A percentile compares a stretch with the other conserved stretches of the same genome.
phyloP scores from a whole-genome alignment of 1,140 invertebrate genomes.

The Coenobita brevimanus region DNA sequence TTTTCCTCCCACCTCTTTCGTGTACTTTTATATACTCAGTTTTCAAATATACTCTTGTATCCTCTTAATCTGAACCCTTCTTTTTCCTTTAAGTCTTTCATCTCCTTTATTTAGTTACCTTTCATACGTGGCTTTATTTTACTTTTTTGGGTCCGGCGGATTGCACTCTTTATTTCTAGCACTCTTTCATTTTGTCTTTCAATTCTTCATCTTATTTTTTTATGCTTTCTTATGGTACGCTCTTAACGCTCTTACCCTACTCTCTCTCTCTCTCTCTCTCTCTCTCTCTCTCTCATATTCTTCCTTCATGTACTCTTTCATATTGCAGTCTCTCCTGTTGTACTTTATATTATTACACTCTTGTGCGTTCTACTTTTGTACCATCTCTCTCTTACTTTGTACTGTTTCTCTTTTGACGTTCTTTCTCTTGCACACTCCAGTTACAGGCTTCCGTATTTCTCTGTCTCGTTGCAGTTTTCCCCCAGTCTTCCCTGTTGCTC shows the following conservation, averaged over 20 bases:
- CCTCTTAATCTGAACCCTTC: too few relatives aligned
- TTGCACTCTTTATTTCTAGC: neutral
- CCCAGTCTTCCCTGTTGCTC: too few relatives aligned
- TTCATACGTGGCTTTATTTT: neutral
- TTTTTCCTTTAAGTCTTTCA: neutral
- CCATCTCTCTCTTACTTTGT: neutral
- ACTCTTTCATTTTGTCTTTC: neutral
- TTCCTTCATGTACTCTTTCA: neutral
- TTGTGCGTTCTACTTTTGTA: neutral
- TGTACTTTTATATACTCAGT: neutral
- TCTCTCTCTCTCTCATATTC: too few relatives aligned
- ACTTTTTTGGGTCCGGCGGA: neutral
- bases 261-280: neutral
- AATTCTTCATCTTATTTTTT: too few relatives aligned
- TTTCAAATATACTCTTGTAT: too few relatives aligned
- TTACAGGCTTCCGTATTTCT: neutral
- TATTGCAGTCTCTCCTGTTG: neutral
- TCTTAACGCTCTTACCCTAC: neutral
- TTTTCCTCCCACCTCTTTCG: neutral
- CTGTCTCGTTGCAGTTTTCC: neutral
- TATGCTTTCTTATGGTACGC: neutral
- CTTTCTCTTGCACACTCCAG: neutral
- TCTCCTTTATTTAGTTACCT: neutral
- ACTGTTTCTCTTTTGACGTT: slow-evolving; percentile 4
- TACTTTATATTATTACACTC: neutral